Base-by-base conservation (phyloP, 2,888 invertebrate species). In the Drosophila yooni region DNA sequence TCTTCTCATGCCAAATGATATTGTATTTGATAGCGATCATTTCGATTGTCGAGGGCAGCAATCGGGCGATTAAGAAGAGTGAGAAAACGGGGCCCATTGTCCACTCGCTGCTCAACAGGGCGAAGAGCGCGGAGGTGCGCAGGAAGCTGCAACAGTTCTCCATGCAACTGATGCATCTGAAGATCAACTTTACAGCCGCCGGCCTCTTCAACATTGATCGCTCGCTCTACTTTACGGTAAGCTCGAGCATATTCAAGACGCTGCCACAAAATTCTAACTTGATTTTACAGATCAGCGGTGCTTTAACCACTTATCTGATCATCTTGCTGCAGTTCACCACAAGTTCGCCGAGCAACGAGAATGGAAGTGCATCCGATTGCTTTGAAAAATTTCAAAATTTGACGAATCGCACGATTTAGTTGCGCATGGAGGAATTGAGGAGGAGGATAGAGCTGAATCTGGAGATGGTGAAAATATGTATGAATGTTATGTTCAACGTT, bases 181-280 rank as follows among this genome's bases (percentile, higher is more conserved):
- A 93, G 83, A 92, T 93, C 7, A 91, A 91, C 54, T 93, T 94
- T 58, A 93, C 93, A 0, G 93, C 93, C 0, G 93, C 92, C 18
- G 94, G 93, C 10, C 85, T 94, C 27, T 93, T 94, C 56, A 91
- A 91, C 34, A 92, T 94, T 40, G 93, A 94, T 81, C 91, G 93
- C 3, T 91, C 93, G 7, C 83, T 94, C 11, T 91, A 94, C 62
- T 93, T 93, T 77, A 93, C 93, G 64, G 94, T 93, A 76, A 76
- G 88, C 11, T 8, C 8, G 15, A 33, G 33, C 10, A 33, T 11
- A 33, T 33, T 0, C 1, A 3, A 33, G 33, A 11, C 10, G 3
- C 3, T 33, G 33, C 10, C 33, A n/a, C 18, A 27, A 38, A 13
- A 56, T 2, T 10, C 15, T 1, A 8, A 31, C 7, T 6, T 43